Evolutionary conservation across 2,113 vertebrate genomes (phyloP).

Genomic region (Otocyon megalotis): DNA sequence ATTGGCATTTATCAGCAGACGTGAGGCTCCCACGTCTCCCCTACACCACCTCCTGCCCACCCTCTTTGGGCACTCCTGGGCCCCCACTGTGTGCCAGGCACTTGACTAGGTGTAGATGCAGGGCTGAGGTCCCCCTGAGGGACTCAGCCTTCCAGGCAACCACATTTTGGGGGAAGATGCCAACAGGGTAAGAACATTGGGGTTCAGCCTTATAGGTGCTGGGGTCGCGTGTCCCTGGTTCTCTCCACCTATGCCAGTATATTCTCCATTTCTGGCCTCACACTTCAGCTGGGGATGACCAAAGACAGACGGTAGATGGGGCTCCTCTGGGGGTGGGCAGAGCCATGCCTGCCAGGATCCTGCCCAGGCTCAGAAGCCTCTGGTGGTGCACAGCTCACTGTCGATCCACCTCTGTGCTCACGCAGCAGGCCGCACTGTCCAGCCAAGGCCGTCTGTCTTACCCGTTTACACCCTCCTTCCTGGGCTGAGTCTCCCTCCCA

Average conservation of each 20-base stretch:
- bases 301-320: neutral
- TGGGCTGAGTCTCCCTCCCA: neutral
- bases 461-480: no score
- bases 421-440: accelerated
- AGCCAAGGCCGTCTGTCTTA: neutral
- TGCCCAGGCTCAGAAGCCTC: neutral
- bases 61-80: neutral
- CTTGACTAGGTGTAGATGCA: no score
- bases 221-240: neutral
- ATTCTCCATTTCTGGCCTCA: neutral
- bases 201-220: accelerated
- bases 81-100: neutral
- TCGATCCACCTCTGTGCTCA: accelerated
- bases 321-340: neutral
- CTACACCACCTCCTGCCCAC: neutral
- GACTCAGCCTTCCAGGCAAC: no score
- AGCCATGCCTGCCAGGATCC: neutral
- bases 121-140: no score
- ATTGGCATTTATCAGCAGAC: neutral
- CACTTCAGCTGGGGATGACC: neutral
- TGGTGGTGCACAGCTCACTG: neutral
- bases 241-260: neutral
- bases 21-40: accelerated
- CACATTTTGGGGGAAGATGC: accelerated
- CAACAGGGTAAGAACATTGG: accelerated